These are phyloP conservation scores for Linnaemya vulpina DNA, from an alignment of 2,888 invertebrate species.

Conservation along the genomic window DNA sequence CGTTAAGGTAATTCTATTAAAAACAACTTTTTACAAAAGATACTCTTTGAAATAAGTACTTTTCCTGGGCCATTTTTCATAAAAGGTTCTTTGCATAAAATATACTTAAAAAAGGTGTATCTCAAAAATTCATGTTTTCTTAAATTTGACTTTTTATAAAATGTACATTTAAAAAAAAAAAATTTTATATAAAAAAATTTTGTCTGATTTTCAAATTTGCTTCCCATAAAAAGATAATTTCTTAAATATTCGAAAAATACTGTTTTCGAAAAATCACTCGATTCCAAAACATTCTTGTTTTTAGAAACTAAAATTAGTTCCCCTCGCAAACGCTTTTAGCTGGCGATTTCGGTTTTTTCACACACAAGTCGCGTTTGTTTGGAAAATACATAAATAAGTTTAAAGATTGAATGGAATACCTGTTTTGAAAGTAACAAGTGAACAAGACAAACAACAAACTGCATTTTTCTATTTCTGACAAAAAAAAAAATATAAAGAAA, in stretches of 20 bases:
- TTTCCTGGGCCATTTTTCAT: too few species aligned
- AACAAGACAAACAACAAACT: constrained; percentile 26
- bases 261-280: too few species aligned
- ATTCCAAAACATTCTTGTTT: too few species aligned
- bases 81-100: background rate
- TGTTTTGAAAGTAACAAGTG: constrained; percentile 68
- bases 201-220: too few species aligned
- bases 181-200: too few species aligned
- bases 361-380: constrained; percentile 38
- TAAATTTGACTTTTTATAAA: background rate
- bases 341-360: constrained; percentile 26
- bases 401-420: constrained; percentile 55
- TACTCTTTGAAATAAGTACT: background rate
- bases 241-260: too few species aligned
- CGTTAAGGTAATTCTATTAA: too few species aligned
- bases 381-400: constrained; percentile 21
- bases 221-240: too few species aligned
- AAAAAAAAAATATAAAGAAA: too few species aligned
- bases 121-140: background rate
- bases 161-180: background rate
- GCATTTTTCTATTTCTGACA: constrained; percentile 27
- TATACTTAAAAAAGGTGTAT: background rate
- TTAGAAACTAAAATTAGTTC: background rate
- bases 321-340: background rate
- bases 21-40: background rate